Percentiles rank a stretch among this genome's conserved stretches.
These are phyloP conservation scores for Odocoileus hemionus DNA, from an alignment of 2,113 vertebrate species.

Conservation along the genomic window DNA sequence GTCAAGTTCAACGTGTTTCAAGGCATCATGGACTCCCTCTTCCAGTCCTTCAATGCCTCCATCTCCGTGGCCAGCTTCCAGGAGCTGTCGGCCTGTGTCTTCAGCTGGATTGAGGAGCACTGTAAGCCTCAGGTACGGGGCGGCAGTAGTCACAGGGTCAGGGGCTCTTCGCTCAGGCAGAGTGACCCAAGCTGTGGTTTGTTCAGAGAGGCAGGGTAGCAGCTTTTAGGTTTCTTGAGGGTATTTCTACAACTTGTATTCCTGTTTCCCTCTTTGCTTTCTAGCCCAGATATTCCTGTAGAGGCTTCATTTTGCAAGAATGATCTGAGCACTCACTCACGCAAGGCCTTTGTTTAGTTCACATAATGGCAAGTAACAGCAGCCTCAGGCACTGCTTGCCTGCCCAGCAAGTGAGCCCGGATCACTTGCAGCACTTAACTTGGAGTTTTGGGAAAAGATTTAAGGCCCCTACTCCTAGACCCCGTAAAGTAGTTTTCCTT, in stretches of 20 bases:
- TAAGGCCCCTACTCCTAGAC: background rate
- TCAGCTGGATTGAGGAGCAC: slow-evolving; percentile 99
- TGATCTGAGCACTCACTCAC: too few species aligned
- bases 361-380: background rate
- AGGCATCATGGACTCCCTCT: slow-evolving; percentile 97
- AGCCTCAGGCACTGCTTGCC: background rate
- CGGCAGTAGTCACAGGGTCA: background rate
- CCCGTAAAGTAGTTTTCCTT: background rate
- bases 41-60: slow-evolving; percentile 93
- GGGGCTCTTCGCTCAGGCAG: background rate
- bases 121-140: slow-evolving; percentile 95
- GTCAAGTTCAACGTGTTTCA: slow-evolving; percentile 97
- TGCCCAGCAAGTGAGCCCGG: background rate
- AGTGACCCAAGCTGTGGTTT: background rate
- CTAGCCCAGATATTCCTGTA: background rate
- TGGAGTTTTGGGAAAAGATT: background rate
- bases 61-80: slow-evolving; percentile 94
- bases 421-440: background rate
- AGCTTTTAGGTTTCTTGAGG: background rate
- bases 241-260: background rate
- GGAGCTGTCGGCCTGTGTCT: slow-evolving; percentile 96
- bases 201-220: background rate
- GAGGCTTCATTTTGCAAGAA: background rate
- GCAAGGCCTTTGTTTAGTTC: background rate
- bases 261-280: background rate